Percentiles rank a stretch among this genome's conserved stretches.
Evolutionary conservation across 2,797 vertebrate genomes (phyloP).

Genomic region (Halcyon chelicuti): DNA sequence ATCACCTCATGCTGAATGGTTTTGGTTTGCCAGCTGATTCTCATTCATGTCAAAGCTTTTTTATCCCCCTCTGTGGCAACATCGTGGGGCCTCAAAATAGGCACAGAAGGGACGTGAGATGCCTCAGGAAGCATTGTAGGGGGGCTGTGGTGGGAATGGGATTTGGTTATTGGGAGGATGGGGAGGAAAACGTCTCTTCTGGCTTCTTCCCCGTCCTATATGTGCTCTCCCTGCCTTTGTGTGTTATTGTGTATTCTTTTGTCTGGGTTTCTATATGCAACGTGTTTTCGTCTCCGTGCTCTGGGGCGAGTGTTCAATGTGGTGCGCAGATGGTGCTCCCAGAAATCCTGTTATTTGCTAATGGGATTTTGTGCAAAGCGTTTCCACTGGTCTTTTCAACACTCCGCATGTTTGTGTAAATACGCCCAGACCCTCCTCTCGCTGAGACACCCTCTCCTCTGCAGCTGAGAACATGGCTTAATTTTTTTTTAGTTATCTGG

Average conservation of each 20-base stretch:
- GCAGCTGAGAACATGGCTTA: background rate
- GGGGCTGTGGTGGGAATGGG: background rate
- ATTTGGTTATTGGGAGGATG: background rate
- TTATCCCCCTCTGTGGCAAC: background rate
- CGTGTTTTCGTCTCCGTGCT: background rate
- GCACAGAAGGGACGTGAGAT: background rate
- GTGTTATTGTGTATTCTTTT: conserved; percentile 48
- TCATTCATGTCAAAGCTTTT: background rate
- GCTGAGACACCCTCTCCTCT: background rate
- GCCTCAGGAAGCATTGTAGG: background rate
- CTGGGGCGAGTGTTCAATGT: conserved; percentile 22
- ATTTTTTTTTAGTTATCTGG: background rate
- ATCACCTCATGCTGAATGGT: rapidly evolving
- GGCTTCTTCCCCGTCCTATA: background rate
- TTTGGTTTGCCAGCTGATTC: conserved; percentile 10
- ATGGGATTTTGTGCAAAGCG: conserved; percentile 50
- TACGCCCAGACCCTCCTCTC: background rate
- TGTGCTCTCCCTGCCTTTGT: conserved; percentile 25
- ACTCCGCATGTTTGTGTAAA: background rate
- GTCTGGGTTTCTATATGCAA: conserved; percentile 12
- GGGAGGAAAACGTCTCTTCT: conserved; percentile 31
- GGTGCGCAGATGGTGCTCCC: conserved; percentile 63
- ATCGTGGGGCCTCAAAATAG: background rate
- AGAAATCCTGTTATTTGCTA: conserved; percentile 66
- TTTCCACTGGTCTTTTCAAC: conserved; percentile 32